Evolutionary conservation across 2,113 vertebrate species (phyloP), one percentile per base, ranked within the genome.

Genomic region (Syngnathus typhle): DNA sequence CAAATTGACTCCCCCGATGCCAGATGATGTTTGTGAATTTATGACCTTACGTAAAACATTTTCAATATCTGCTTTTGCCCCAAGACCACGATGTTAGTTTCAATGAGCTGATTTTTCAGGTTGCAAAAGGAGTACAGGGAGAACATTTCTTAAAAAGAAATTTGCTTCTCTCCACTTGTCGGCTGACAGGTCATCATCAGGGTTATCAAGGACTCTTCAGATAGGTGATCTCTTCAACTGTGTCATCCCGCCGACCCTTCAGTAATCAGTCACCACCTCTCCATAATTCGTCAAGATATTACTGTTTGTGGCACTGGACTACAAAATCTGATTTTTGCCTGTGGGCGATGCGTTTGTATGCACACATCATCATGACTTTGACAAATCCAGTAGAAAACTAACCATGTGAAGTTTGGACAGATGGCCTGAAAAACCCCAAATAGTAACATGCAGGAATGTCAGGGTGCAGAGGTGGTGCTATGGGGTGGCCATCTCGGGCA

Each of bases 41-140:
- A 70, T 80, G 82, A 85, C 78, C 78, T 87, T 83, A 82, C 74
- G 61, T 46, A 10, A 46, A 78, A 51, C 21, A 54, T 73, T 46
- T 71, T 39, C 56, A 71, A 73, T 74, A 64, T 78, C 66, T 74
- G 69, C 38, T 70, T 70, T 58, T 21, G 56, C 76, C 74, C 16
- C 23, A 2, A 69, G 82, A 32, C 72, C 70, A 73, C 67, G 63
- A 75, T 77, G 75, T 71, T 70, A 73, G 70, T 64, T 65, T 62
- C 21, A 67, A 59, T 68, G 51, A 63, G 58, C 36, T 44, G 56
- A 70, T 65, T 71, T 72, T 75, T 77, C 63, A 65, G 51, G 65
- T 16, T 61, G 55, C 61, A 39, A 60, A 73, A 54, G 54, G 46
- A 70, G 63, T 67, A 62, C 51, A 49, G 56, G 7, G 46, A 52